These are phyloP conservation scores for Drosophila nr. perissopoda DNA, from an alignment of 2,888 invertebrate genomes.

Conservation along the genomic window DNA sequence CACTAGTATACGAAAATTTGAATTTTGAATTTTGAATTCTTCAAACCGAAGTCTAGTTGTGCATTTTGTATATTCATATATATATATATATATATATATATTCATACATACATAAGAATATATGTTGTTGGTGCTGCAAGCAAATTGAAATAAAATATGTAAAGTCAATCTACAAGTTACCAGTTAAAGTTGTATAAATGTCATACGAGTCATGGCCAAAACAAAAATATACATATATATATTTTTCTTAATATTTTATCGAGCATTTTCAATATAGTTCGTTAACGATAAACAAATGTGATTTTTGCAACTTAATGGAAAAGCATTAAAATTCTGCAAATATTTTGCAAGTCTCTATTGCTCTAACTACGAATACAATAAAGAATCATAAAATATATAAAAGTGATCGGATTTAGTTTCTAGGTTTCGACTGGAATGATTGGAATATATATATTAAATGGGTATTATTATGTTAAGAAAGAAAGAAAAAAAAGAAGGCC, in stretches of 20 bases:
- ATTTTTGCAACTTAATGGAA: slow-evolving; percentile 29
- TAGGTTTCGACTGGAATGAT: not conserved
- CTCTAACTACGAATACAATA: slow-evolving; percentile 22
- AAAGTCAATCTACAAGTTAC: slow-evolving; percentile 54
- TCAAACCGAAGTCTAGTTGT: slow-evolving; percentile 70
- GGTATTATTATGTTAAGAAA: not conserved
- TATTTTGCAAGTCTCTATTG: slow-evolving; percentile 27
- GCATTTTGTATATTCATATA: slow-evolving; percentile 72
- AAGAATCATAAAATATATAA: slow-evolving; percentile 5
- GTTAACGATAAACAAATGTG: slow-evolving; percentile 26
- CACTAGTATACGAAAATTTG: slow-evolving; percentile 57
- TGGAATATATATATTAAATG: not conserved
- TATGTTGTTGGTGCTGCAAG: slow-evolving; percentile 76
- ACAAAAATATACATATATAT: slow-evolving; percentile 36
- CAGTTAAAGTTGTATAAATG: slow-evolving; percentile 64
- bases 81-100: slow-evolving; percentile 15
- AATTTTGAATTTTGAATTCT: slow-evolving; percentile 77
- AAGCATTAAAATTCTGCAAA: slow-evolving; percentile 19
- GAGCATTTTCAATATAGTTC: slow-evolving; percentile 30
- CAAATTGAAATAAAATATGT: slow-evolving; percentile 61
- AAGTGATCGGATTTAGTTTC: not conserved
- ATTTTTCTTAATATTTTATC: slow-evolving; percentile 60
- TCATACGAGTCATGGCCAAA: slow-evolving; percentile 56
- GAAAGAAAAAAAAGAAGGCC: not conserved
- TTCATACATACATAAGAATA: slow-evolving; percentile 35